Percentiles rank a stretch among this genome's conserved stretches.
These are phyloP conservation scores for Amblyopsis rosae DNA, from an alignment of 2,113 vertebrate species.

Conservation along the genomic window DNA sequence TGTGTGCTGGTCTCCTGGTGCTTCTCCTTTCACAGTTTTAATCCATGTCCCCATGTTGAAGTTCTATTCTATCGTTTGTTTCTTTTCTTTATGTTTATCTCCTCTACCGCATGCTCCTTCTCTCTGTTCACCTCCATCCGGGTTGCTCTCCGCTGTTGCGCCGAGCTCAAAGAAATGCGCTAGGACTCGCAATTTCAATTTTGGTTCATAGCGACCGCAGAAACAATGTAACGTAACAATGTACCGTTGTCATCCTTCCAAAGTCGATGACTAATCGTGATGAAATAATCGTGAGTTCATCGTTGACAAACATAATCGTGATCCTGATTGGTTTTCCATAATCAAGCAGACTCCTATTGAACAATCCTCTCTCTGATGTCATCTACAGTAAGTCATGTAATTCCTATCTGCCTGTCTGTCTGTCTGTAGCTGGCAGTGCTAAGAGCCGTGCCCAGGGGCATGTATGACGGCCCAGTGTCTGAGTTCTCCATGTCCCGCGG, in stretches of 20 bases:
- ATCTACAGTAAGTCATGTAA: background rate
- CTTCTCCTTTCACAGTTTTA: background rate
- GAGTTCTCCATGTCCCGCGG: slow-evolving; percentile 92
- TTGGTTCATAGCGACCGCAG: too few relatives aligned
- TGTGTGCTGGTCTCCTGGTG: background rate
- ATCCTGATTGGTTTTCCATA: too few relatives aligned
- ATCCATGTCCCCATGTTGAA: background rate
- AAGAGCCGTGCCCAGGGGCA: slow-evolving; percentile 91
- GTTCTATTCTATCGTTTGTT: background rate
- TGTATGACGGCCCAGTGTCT: slow-evolving; percentile 96
- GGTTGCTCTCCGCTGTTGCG: background rate
- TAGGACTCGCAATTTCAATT: too few relatives aligned
- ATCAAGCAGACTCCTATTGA: too few relatives aligned
- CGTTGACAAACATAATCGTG: too few relatives aligned
- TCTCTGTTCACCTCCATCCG: background rate
- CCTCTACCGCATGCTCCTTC: background rate
- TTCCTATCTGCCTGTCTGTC: background rate
- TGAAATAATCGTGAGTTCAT: too few relatives aligned
- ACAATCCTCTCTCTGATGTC: too few relatives aligned
- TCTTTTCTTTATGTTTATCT: background rate
- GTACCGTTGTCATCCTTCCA: too few relatives aligned
- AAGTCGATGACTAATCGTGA: too few relatives aligned
- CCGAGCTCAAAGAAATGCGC: too few relatives aligned
- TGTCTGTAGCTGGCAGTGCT: slow-evolving; percentile 86
- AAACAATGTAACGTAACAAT: too few relatives aligned